Base-by-base conservation (phyloP, 2,888 invertebrate species). In the Xestia rhomboidea region DNA sequence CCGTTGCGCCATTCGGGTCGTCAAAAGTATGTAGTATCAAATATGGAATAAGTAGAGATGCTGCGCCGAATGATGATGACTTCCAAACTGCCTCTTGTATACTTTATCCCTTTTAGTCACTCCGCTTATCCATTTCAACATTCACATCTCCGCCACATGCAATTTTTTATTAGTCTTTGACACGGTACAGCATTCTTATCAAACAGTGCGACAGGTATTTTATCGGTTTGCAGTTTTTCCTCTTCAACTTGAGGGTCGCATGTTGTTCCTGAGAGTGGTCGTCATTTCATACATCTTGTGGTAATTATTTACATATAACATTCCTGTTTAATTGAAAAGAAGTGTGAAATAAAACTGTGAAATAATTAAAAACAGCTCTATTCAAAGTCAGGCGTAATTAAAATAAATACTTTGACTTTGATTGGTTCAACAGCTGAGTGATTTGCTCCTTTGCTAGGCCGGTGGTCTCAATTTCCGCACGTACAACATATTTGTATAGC, bases 401-500 rank as follows among this genome's bases (percentile, higher is more conserved):
- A 51, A 63, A 51, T 76, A 64, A 76, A 27, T 54, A 24, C 63
- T 76, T 44, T 41, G n/a, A 76, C 21, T 63, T 46, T 51, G 62
- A 68, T 77, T 51, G 27, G 49, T 10, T 18, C 10, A 18, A 24
- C 34, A 18, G 4, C 49, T 27, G 1, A 30, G 38, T 8, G n/a
- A 30, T 64, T 62, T 41, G 34, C 24, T 62, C 51, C 15, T 49
- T 41, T n/a, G 41, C 57, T 76, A 6, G 24, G 46, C 64, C 11
- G 30, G 24, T 69, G 34, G 49, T 68, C 54, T 51, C 21, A 49
- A 62, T 63, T 78, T 68, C 49, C 41, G 68, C 27, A 44, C n/a
- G 2, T 18, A 51, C 15, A 46, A 66, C 34, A 57, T 49, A 60
- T 18, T 67, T 67, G 34, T 63, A 0, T 3, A 13, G 13, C 24